Evolutionary conservation across 2,113 vertebrate species (phyloP).

Genomic region (Cryptomyrus ogoouensis): DNA sequence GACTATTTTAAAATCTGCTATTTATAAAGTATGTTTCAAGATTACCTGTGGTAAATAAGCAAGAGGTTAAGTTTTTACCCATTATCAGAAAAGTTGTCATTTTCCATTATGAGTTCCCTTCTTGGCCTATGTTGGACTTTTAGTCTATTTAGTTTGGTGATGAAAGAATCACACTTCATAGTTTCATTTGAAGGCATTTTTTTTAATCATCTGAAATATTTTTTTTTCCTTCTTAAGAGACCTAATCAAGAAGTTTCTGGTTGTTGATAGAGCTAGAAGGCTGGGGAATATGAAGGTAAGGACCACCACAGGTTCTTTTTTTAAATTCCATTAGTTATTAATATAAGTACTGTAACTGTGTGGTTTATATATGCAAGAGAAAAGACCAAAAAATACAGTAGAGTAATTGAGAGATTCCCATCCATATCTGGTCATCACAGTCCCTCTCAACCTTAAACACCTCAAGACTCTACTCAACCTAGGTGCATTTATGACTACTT

Average conservation of each 20-base stretch:
- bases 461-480: background rate
- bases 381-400: background rate
- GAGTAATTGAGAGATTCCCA: background rate
- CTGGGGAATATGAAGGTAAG: slow-evolving; percentile 95
- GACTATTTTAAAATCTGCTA: background rate
- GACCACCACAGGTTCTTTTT: background rate
- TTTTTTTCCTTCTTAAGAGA: slow-evolving; percentile 62
- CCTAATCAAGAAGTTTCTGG: slow-evolving; percentile 90
- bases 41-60: background rate
- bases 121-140: background rate
- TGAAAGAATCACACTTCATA: background rate
- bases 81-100: background rate
- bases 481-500: background rate
- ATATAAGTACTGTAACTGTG: background rate
- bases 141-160: background rate
- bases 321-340: background rate
- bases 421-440: background rate
- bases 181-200: background rate
- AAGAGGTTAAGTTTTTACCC: background rate
- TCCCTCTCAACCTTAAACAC: background rate
- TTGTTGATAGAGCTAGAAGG: slow-evolving; percentile 81
- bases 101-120: background rate
- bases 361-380: background rate
- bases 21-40: background rate
- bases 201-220: slow-evolving; percentile 7